Conservation (phyloP, 2,797 vertebrate genomes). For the Eleutherodactylus coqui region DNA sequence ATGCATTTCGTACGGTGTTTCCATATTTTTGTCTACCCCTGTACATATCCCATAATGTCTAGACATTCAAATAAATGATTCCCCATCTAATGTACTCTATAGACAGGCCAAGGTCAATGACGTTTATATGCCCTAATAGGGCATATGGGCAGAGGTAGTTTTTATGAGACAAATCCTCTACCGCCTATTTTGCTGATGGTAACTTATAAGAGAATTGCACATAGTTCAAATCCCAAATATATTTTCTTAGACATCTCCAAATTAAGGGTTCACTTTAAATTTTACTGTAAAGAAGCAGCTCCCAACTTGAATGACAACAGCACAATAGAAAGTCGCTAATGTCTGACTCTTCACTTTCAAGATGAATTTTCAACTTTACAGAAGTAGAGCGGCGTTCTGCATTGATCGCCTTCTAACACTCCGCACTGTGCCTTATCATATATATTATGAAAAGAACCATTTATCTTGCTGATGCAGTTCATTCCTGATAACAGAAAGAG, state of each 20-base stretch:
- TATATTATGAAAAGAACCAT: conserved; percentile 40
- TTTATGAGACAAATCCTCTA: too few relatives aligned
- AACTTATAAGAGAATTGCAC: neutral
- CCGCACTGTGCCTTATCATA: conserved; percentile 31
- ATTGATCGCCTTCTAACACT: conserved; percentile 23
- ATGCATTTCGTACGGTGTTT: too few relatives aligned
- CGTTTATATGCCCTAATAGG: neutral
- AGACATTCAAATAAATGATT: too few relatives aligned
- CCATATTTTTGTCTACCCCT: too few relatives aligned
- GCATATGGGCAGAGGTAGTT: too few relatives aligned
- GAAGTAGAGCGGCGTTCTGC: conserved; percentile 15
- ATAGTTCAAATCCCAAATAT: neutral
- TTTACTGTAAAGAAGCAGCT: neutral
- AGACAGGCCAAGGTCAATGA: too few relatives aligned
- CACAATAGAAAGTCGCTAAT: neutral
- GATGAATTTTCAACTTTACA: neutral
- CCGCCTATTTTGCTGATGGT: too few relatives aligned
- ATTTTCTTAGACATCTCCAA: neutral
- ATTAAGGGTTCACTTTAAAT: neutral
- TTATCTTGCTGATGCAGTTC: conserved; percentile 38
- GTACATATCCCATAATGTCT: too few relatives aligned
- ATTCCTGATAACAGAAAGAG: conserved; percentile 47
- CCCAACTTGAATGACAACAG: neutral
- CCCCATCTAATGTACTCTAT: too few relatives aligned
- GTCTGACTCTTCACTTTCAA: neutral